A percentile compares a stretch with the other conserved stretches of the same genome.
Evolutionary conservation across 2,888 invertebrate genomes (phyloP).

Genomic region (Leptopterna dolabrata): DNA sequence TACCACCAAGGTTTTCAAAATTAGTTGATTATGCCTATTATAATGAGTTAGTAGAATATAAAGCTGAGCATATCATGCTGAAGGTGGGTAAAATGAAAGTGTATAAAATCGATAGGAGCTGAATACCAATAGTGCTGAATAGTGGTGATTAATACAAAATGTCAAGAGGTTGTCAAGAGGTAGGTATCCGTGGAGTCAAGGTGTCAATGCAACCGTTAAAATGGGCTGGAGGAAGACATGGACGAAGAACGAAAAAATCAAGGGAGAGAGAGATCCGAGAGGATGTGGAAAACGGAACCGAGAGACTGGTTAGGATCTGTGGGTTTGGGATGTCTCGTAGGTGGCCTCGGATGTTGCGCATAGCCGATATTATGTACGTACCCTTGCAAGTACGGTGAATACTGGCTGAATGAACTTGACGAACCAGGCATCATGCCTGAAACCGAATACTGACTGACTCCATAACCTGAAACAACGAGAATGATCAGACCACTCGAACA

Average conservation of each 20-base stretch:
- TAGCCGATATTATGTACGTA: slow-evolving; percentile 44
- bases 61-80: neutral
- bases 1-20: too few species aligned
- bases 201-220: neutral
- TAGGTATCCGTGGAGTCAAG: neutral
- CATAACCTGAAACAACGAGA: slow-evolving; percentile 55
- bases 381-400: slow-evolving; percentile 58
- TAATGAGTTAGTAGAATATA: neutral
- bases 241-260: slow-evolving; percentile 3
- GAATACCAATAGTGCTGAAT: neutral
- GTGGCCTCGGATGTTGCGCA: neutral
- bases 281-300: slow-evolving; percentile 42
- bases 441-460: slow-evolving; percentile 56
- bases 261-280: slow-evolving; percentile 30
- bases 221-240: neutral
- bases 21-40: too few species aligned
- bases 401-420: slow-evolving; percentile 58
- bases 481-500: neutral
- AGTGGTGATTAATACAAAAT: neutral
- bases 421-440: slow-evolving; percentile 59
- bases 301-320: slow-evolving; percentile 26
- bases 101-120: neutral
- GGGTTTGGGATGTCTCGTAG: neutral
- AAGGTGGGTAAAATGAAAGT: neutral
- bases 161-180: neutral